Evolutionary conservation across 2,888 invertebrate species (phyloP).

Genomic region (Luperina nickerlii): DNA sequence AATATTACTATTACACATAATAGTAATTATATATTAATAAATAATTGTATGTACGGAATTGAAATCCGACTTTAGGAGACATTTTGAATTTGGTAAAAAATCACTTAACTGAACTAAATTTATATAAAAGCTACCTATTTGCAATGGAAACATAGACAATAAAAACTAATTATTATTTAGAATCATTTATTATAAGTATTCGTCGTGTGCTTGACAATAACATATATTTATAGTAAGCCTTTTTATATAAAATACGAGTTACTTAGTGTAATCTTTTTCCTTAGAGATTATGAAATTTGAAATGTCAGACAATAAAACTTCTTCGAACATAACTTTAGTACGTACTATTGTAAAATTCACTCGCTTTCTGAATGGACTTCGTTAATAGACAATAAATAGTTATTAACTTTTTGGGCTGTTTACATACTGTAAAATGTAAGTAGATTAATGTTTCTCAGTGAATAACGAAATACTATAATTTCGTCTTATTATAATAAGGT

Average conservation of each 20-base stretch:
- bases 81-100: slow-evolving; percentile 25
- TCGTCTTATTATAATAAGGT: slow-evolving; percentile 63
- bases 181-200: slow-evolving; percentile 49
- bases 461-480: slow-evolving; percentile 73
- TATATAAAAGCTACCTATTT: slow-evolving; percentile 16
- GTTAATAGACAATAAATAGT: slow-evolving; percentile 66
- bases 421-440: slow-evolving; percentile 67
- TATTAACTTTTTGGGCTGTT: slow-evolving; percentile 73
- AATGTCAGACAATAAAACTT: slow-evolving; percentile 61
- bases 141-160: slow-evolving; percentile 76
- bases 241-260: slow-evolving; percentile 51
- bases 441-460: slow-evolving; percentile 59
- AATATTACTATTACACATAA: slow-evolving; percentile 31
- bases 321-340: slow-evolving; percentile 56
- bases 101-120: slow-evolving; percentile 7
- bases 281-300: slow-evolving; percentile 51
- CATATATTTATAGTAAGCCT: slow-evolving; percentile 51
- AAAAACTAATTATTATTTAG: slow-evolving; percentile 59
- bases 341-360: slow-evolving; percentile 54
- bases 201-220: slow-evolving; percentile 67
- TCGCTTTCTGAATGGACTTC: slow-evolving; percentile 66
- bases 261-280: slow-evolving; percentile 46
- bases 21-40: slow-evolving; percentile 15
- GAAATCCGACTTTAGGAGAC: slow-evolving; percentile 29
- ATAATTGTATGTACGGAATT: slow-evolving; percentile 41